A percentile compares a stretch with the other conserved stretches of the same genome.
Conservation (phyloP, 2,113 vertebrate species). For the Psammodynastes pulverulentus region DNA sequence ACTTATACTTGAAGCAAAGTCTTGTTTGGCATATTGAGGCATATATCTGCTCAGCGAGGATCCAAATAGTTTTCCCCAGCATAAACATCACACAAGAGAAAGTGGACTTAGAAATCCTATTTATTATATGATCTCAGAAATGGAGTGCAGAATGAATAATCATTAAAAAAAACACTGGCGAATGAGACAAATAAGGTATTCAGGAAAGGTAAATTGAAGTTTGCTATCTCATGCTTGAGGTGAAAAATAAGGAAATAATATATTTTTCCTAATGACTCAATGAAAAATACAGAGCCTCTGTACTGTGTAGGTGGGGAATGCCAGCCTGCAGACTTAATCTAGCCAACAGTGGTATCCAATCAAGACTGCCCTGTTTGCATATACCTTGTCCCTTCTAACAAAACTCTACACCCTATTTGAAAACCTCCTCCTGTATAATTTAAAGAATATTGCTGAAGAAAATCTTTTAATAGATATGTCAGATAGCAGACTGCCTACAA, state of each 20-base stretch:
- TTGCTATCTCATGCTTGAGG: not conserved
- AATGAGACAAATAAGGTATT: not conserved
- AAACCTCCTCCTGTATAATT: not conserved
- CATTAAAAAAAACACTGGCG: not conserved
- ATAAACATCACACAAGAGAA: not conserved
- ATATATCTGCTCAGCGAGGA: not conserved
- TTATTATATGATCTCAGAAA: not conserved
- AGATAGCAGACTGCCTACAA: not conserved
- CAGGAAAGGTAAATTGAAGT: not conserved
- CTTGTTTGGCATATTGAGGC: not conserved
- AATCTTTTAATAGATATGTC: not conserved
- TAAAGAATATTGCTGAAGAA: not conserved
- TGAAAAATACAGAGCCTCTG: not conserved
- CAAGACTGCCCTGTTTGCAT: not conserved
- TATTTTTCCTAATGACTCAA: not conserved
- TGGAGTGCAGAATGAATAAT: not conserved
- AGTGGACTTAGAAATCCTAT: not conserved
- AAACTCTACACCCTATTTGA: not conserved
- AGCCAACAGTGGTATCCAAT: not conserved
- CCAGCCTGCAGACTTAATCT: not conserved
- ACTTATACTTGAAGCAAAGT: not conserved
- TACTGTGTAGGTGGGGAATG: not conserved
- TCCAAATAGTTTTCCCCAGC: not conserved
- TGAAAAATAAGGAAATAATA: not conserved
- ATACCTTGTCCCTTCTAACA: not conserved